Conservation (phyloP, 2,888 invertebrate genomes). For the Mesorhabditis sp. region DNA sequence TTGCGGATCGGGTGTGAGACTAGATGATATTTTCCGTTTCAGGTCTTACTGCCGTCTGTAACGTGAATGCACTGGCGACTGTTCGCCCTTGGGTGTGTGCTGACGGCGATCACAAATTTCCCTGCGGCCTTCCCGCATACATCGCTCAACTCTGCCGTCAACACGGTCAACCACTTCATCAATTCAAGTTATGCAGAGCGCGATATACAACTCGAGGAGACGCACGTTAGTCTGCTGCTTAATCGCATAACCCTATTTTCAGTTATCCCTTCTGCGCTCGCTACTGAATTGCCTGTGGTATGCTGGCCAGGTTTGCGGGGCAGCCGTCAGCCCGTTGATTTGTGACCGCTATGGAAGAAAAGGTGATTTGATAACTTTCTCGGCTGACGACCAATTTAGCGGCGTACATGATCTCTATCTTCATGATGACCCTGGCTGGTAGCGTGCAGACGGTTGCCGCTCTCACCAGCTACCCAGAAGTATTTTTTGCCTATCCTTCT, state of each 20-base stretch:
- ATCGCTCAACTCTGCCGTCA: constrained; percentile 49
- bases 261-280: constrained; percentile 30
- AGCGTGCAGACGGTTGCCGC: constrained; percentile 46
- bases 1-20: too few relatives aligned
- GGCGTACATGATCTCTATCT: constrained; percentile 46
- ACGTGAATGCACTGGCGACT: constrained; percentile 18
- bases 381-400: constrained; percentile 25
- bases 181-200: constrained; percentile 40
- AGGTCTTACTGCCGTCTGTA: too few relatives aligned
- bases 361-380: constrained; percentile 17
- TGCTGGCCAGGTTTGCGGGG: constrained; percentile 49
- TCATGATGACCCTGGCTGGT: constrained; percentile 50
- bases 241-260: constrained; percentile 7
- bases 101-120: constrained; percentile 52
- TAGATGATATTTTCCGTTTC: too few relatives aligned
- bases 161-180: constrained; percentile 41
- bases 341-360: constrained; percentile 50
- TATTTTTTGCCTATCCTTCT: constrained; percentile 1
- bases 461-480: constrained; percentile 47
- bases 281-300: constrained; percentile 43
- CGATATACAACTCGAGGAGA: constrained; percentile 27
- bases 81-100: constrained; percentile 42
- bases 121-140: constrained; percentile 48
- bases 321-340: constrained; percentile 41
- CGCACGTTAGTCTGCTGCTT: constrained; percentile 22